Percentiles rank a stretch among this genome's conserved stretches.
These are phyloP conservation scores for Cylindroiulus punctatus DNA, from an alignment of 2,888 invertebrate species.

Conservation along the genomic window DNA sequence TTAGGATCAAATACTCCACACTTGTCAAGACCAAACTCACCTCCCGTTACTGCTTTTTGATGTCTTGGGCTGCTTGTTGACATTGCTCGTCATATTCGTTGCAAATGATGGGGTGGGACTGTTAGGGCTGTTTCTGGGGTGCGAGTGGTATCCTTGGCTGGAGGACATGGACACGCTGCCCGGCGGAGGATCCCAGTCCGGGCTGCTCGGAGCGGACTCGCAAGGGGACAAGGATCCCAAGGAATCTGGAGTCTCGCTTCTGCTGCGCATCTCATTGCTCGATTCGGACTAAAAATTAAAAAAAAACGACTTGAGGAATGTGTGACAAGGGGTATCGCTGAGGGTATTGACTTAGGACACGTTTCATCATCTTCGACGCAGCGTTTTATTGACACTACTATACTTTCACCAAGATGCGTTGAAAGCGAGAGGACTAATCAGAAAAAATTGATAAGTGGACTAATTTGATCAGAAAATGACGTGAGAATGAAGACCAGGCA, in stretches of 20 bases:
- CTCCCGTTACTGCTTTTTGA: slow-evolving; percentile 28
- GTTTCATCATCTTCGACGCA: too few species aligned
- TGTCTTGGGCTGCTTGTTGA: slow-evolving; percentile 9
- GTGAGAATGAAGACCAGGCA: background rate
- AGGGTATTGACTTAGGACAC: too few species aligned
- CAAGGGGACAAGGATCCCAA: slow-evolving; percentile 77
- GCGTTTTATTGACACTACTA: too few species aligned
- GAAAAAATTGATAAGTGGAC: background rate
- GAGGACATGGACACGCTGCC: slow-evolving; percentile 54
- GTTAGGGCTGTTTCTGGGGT: slow-evolving; percentile 57
- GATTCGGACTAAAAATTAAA: slow-evolving; percentile 71
- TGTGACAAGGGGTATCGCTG: too few species aligned
- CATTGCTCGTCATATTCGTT: slow-evolving; percentile 9
- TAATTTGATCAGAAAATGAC: background rate
- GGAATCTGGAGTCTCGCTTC: slow-evolving; percentile 89
- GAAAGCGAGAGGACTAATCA: background rate
- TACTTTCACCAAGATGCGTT: too few species aligned
- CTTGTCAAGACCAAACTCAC: background rate
- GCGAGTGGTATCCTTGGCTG: slow-evolving; percentile 58
- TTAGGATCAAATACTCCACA: too few species aligned
- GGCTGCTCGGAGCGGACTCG: slow-evolving; percentile 65
- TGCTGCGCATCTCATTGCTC: slow-evolving; percentile 73
- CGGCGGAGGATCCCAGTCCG: slow-evolving; percentile 51
- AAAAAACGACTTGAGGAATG: too few species aligned
- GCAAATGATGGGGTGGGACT: slow-evolving; percentile 16